Percentiles rank a stretch among this genome's conserved stretches.
Conservation (phyloP, 2,797 vertebrate genomes). For the Rousettus madagascariensis region DNA sequence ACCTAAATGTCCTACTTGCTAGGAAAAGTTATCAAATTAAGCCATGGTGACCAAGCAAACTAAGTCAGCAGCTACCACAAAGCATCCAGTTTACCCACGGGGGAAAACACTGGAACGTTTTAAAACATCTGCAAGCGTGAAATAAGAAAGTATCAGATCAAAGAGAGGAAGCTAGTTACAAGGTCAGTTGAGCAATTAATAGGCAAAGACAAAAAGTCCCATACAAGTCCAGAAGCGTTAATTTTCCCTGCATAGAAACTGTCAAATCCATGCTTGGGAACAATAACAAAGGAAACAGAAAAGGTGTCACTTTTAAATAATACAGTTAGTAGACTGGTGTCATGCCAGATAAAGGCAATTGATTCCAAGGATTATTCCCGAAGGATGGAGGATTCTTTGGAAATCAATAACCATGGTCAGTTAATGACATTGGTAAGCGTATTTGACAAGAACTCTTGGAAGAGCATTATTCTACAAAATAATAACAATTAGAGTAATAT, state of each 20-base stretch:
- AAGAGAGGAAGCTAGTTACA: constrained; percentile 69
- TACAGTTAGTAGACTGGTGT: neutral
- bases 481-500: neutral
- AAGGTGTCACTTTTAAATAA: neutral
- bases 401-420: neutral
- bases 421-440: neutral
- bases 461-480: neutral
- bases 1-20: neutral
- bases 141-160: constrained; percentile 73
- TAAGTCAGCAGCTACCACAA: constrained; percentile 24
- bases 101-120: constrained; percentile 21
- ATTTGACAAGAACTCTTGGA: neutral
- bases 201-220: constrained; percentile 49
- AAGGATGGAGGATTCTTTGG: neutral
- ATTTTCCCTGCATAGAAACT: neutral
- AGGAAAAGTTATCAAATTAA: constrained; percentile 53
- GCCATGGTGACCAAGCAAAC: neutral
- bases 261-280: constrained; percentile 22
- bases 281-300: neutral
- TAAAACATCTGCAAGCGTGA: constrained; percentile 58
- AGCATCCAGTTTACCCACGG: constrained; percentile 16
- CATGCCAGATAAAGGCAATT: neutral
- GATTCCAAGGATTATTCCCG: neutral
- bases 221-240: neutral
- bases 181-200: constrained; percentile 71